phyloP scores from a whole-genome alignment of 2,797 vertebrate species.

The Ceyx erithaca region DNA sequence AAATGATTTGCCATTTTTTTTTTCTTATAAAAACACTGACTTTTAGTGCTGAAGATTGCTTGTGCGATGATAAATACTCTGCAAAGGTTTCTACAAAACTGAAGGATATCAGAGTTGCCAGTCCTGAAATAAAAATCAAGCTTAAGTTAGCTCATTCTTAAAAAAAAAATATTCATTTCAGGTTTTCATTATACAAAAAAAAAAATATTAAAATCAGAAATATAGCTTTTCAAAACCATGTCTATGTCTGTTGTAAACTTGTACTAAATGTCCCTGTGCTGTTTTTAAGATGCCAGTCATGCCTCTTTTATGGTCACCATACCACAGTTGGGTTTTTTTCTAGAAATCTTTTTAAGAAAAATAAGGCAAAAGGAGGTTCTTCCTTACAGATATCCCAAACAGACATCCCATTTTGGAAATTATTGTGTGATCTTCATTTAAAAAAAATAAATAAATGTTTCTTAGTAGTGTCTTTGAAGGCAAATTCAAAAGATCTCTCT shows the following conservation, averaged over 20 bases:
- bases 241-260: neutral
- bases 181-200: neutral
- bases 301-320: neutral
- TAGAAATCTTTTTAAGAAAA: neutral
- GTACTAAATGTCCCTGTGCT: neutral
- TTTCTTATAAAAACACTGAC: neutral
- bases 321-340: neutral
- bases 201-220: neutral
- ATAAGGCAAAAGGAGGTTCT: neutral
- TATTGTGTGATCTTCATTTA: neutral
- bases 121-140: neutral
- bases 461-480: neutral
- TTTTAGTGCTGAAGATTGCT: neutral
- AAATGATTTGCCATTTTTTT: neutral
- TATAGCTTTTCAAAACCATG: neutral
- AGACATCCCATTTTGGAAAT: neutral
- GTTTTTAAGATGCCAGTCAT: neutral
- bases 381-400: neutral
- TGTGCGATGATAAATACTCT: neutral
- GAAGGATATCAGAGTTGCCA: neutral
- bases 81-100: neutral
- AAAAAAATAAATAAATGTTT: neutral
- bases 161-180: neutral
- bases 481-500: neutral
- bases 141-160: neutral